Evolutionary conservation across 1,140 invertebrate species (phyloP), one percentile per base, ranked within the genome.

Genomic region (Pollicipes pollicipes): DNA sequence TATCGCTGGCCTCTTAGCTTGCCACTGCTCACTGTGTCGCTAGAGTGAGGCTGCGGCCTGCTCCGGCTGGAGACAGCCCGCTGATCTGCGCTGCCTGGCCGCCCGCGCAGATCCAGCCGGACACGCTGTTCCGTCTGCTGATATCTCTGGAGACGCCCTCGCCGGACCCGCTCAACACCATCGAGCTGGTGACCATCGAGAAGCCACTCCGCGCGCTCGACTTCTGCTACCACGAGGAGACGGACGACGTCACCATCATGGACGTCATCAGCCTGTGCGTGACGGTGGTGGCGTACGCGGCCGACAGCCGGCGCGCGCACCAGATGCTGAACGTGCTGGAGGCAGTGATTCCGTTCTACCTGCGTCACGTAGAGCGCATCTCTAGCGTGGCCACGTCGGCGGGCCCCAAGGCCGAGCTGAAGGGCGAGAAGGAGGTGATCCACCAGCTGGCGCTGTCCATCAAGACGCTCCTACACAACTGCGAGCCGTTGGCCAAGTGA

Each of bases 241-340:
- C 92, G 67, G 94, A 97, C 81, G 91, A 94, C 83, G 91, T 97
- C 29, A 91, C 89, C 16, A 90, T 97, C 1, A 79, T 97, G 32
- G 94, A 97, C 79, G 95, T 91, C 75, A 94, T 97, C 75, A 93
- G 92, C 8, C 83, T 95, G 29, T 97, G 93, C 78, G 95, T 98
- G 0, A 97, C 97, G 85, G 95, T 99, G 0, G 91, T 98, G 26
- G 94, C 95, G 0, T 99, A 98, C 81, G 90, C 95, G 0, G 90
- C 95, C 26, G 95, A 98, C 81, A 95, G 95, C 67, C 86, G 90
- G 68, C 83, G 97, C 74, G 93, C 93, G 58, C 93, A 95, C 80
- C 97, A 99, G 82, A 99, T 99, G 96, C 83, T 99, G 76, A 82
- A 84, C 30, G 94, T 98, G 76, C 81, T 99, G 64, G 95, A 99